phyloP scores from a whole-genome alignment of 2,797 vertebrate genomes.

The Protonibea diacanthus region DNA sequence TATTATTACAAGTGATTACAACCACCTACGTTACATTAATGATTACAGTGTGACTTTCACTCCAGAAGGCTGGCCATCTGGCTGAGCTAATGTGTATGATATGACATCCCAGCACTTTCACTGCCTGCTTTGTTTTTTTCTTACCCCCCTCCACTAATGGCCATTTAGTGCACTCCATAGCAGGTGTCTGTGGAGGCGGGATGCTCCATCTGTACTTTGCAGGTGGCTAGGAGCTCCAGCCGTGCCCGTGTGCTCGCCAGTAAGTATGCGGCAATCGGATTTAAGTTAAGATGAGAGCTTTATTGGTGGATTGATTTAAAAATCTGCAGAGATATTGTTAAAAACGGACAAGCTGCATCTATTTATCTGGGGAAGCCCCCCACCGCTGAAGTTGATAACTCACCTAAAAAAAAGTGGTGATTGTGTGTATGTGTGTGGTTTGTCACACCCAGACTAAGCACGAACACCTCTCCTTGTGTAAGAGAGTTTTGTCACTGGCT shows the following conservation, averaged over 20 bases:
- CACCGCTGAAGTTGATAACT: not conserved
- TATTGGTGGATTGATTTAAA: not conserved
- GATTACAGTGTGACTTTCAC: constrained; percentile 60
- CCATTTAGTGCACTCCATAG: constrained; percentile 80
- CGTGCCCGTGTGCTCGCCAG: constrained; percentile 45
- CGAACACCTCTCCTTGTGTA: constrained; percentile 57
- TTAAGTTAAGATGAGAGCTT: not conserved
- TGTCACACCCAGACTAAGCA: constrained; percentile 60
- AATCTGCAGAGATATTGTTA: not conserved
- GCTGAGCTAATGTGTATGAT: constrained; percentile 69
- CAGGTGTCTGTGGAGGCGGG: constrained; percentile 84
- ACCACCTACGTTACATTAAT: constrained; percentile 37
- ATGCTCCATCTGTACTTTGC: constrained; percentile 82
- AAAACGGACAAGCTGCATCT: not conserved
- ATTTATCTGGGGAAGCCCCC: not conserved
- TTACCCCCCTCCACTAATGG: constrained; percentile 69
- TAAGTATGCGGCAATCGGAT: constrained; percentile 9
- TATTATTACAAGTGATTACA: constrained; percentile 2
- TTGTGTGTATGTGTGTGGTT: constrained; percentile 54
- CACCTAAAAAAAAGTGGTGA: constrained; percentile 6
- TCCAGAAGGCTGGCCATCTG: constrained; percentile 82
- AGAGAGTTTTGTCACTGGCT: constrained; percentile 70
- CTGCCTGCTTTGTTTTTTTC: constrained; percentile 77
- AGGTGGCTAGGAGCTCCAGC: constrained; percentile 74
- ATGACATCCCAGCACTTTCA: constrained; percentile 80